Evolutionary conservation across 2,113 vertebrate genomes (phyloP).

Genomic region (Miniopterus natalensis): DNA sequence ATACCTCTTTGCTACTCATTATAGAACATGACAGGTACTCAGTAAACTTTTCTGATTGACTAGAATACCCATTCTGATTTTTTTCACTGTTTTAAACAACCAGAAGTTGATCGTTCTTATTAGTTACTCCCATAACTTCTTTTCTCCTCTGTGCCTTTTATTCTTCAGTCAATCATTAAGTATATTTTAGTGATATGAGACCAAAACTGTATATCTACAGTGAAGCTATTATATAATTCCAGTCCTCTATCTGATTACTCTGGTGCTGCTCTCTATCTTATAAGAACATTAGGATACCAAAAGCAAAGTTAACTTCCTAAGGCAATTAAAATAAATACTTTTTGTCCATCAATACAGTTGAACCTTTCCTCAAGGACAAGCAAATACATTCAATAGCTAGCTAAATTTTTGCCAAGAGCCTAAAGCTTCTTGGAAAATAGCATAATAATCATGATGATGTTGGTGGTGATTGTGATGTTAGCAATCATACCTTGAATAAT

Average conservation of each 20-base stretch:
- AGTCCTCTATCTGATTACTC: neutral
- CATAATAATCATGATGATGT: neutral
- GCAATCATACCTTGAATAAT: neutral
- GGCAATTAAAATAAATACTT: neutral
- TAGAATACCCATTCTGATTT: neutral
- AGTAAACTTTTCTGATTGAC: conserved; percentile 25
- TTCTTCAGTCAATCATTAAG: neutral
- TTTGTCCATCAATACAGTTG: neutral
- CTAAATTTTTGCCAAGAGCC: neutral
- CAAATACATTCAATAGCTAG: conserved; percentile 4
- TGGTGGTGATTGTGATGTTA: conserved; percentile 9
- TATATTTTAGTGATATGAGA: conserved; percentile 46
- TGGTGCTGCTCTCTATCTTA: neutral
- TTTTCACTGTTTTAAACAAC: conserved; percentile 30
- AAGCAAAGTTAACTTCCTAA: conserved; percentile 23
- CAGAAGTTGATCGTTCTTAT: neutral
- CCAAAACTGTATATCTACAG: neutral
- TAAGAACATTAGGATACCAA: neutral
- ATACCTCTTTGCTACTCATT: neutral
- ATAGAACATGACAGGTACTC: neutral
- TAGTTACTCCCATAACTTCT: neutral
- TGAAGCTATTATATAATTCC: neutral
- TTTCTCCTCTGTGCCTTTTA: neutral
- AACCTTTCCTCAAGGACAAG: conserved; percentile 6
- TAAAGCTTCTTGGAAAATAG: neutral